Conservation (phyloP, 2,113 vertebrate species). For the Emberiza fucata region DNA sequence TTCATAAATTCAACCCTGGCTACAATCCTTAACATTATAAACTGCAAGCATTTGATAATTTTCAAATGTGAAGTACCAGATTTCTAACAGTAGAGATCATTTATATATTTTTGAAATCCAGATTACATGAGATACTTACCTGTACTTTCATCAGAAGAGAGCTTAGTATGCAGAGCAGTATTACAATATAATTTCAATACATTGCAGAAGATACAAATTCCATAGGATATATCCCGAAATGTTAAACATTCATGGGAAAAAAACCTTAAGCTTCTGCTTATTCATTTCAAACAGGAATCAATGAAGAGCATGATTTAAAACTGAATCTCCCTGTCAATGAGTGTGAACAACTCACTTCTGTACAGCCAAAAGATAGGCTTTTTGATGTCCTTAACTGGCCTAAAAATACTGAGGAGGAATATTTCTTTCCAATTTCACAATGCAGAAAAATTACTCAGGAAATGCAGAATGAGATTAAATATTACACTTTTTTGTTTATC, state of each 20-base stretch:
- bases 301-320: not conserved
- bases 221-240: not conserved
- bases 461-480: not conserved
- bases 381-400: not conserved
- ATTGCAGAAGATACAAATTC: not conserved
- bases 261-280: not conserved
- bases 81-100: not conserved
- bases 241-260: not conserved
- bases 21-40: not conserved
- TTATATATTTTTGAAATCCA: not conserved
- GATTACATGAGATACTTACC: not conserved
- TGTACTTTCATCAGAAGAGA: not conserved
- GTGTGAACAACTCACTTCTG: not conserved
- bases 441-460: not conserved
- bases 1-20: slow-evolving; percentile 6
- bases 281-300: not conserved
- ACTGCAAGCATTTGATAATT: not conserved
- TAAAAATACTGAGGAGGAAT: not conserved
- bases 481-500: not conserved
- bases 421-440: not conserved
- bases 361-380: not conserved
- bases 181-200: not conserved
- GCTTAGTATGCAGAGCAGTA: not conserved
- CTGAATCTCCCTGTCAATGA: not conserved
- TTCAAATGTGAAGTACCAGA: not conserved